Evolutionary conservation across 2,797 vertebrate genomes (phyloP).

Genomic region (Gymnothorax reevesii): DNA sequence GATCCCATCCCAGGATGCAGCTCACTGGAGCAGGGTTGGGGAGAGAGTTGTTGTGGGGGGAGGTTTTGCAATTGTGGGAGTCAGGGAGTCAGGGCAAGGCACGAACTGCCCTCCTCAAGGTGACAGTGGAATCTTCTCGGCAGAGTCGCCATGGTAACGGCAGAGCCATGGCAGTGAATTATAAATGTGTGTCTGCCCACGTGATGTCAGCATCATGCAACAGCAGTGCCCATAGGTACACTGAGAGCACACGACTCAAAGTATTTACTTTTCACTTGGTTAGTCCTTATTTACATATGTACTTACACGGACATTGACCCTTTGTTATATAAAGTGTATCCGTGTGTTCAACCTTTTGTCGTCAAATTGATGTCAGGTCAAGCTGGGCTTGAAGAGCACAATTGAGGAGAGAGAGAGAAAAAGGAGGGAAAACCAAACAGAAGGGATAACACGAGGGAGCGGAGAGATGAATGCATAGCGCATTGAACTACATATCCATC

Average conservation of each 20-base stretch:
- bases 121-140: conserved; percentile 11
- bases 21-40: neutral
- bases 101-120: conserved; percentile 16
- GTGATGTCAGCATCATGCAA: neutral
- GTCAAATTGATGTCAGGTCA: neutral
- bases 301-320: neutral
- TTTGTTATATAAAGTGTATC: neutral
- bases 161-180: neutral
- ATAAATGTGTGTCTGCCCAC: neutral
- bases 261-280: neutral
- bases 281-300: neutral
- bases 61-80: conserved; percentile 14
- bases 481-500: neutral
- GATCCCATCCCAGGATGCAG: conserved; percentile 9
- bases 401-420: neutral
- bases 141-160: conserved; percentile 27
- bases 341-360: neutral
- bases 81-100: conserved; percentile 28
- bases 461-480: neutral
- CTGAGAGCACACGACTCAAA: neutral
- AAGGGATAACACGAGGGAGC: neutral
- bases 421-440: neutral
- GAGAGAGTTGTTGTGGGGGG: neutral
- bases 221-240: neutral
- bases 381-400: neutral